Evolutionary conservation across 2,113 vertebrate genomes (phyloP), one percentile per base, ranked within the genome.

Genomic region (Rhinolophus sinicus): DNA sequence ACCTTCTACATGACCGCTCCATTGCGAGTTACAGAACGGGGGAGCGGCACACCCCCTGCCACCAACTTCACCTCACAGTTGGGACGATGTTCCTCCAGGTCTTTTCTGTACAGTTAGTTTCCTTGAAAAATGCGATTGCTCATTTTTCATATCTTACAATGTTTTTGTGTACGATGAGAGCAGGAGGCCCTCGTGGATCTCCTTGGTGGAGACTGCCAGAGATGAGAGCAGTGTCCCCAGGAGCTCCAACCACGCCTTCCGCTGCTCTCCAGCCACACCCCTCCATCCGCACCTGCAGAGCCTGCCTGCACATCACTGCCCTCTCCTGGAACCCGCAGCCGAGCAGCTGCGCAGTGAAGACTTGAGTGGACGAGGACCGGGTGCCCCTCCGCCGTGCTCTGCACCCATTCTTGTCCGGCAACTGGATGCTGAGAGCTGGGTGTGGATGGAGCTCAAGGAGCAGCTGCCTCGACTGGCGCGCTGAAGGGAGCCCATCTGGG

Each of bases 41-140:
- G 30, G 9, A 24, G 2, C 6, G 0, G 21, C 8, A 40, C 16
- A 50, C 8, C 18, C 15, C 38, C 8, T 2, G 2, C 35, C 7
- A 35, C 8, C 47, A 47, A 22, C 33, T 62, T 2, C 2, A 0
- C 33, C 33, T 54, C 33, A 58, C 21, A 2, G 19, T 3, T 15
- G 47, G n/a, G 35, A 14, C 15, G 7, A 7, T 62, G 8, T 38
- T 33, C 35, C 60, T 81, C 54, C 60, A 78, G 35, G 26, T n/a
- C 19, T 13, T 40, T 86, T 21, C 83, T 38, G 0, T 50, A 19
- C 16, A 38, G 4, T 24, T 69, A 50, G 40, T 24, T 64, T 33
- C 50, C n/a, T 15, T 1, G 8, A 7, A 44, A 65, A 33, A 44
- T 44, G 9, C 26, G n/a, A 50, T n/a, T 69, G 35, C 13, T 81